Conservation (phyloP, 2,888 invertebrate species). For the Drosophila neutralis region DNA sequence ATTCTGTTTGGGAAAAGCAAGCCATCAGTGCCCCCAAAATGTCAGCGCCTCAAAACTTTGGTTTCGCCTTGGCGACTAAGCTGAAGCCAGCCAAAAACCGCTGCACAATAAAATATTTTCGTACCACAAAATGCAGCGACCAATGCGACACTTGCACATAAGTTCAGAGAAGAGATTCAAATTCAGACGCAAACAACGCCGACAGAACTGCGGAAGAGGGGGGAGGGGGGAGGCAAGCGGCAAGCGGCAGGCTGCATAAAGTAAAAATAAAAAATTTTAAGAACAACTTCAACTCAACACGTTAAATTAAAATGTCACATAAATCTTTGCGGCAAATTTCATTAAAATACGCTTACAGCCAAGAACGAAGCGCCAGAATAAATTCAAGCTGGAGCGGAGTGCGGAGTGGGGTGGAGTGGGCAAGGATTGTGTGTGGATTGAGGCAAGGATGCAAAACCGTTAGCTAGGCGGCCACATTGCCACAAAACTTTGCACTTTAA, state of each 20-base stretch:
- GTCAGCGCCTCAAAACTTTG: constrained; percentile 62
- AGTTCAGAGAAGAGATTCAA: constrained; percentile 56
- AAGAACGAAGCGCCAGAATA: constrained; percentile 57
- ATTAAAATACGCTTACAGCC: constrained; percentile 82
- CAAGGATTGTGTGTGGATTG: constrained; percentile 1
- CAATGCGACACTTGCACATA: constrained; percentile 69
- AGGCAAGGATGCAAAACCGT: constrained; percentile 29
- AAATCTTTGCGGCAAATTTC: constrained; percentile 83
- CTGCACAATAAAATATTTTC: constrained; percentile 71
- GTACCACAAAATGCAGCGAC: constrained; percentile 46
- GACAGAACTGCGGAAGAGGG: constrained; percentile 20
- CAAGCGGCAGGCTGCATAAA: constrained; percentile 18
- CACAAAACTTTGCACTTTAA: constrained; percentile 70
- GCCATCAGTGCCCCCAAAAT: constrained; percentile 55
- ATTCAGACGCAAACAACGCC: constrained; percentile 59
- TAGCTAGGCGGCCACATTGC: constrained; percentile 43
- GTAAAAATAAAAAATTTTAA: constrained; percentile 51
- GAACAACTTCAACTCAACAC: constrained; percentile 78
- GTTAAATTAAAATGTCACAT: constrained; percentile 83
- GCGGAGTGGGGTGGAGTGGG: background rate
- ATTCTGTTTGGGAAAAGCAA: constrained; percentile 5
- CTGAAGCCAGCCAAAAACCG: constrained; percentile 58
- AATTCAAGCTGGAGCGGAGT: constrained; percentile 30
- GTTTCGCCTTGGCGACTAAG: constrained; percentile 44
- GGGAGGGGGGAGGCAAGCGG: background rate